Conservation (phyloP, 2,888 invertebrate genomes). For the Congeria kusceri region DNA sequence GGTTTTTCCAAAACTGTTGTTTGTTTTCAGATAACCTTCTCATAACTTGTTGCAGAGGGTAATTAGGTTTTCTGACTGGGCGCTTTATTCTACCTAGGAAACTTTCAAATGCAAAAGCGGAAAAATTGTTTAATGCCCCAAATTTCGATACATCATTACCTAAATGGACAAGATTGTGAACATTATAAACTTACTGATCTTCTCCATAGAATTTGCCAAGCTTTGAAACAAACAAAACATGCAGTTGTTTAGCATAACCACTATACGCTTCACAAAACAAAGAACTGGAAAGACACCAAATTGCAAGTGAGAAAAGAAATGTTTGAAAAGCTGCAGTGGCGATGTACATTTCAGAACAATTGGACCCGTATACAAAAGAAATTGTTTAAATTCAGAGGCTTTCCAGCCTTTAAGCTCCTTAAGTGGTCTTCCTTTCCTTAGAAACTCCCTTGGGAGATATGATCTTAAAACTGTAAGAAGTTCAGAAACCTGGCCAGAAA, state of each 20-base stretch:
- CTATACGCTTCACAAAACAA: constrained; percentile 59
- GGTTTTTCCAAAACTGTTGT: too few relatives aligned
- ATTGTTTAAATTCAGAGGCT: constrained; percentile 76
- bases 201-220: constrained; percentile 78
- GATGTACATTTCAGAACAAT: constrained; percentile 66
- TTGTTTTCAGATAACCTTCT: constrained; percentile 44
- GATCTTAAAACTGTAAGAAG: not conserved
- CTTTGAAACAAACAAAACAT: constrained; percentile 71
- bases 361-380: constrained; percentile 76
- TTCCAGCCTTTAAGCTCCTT: constrained; percentile 74
- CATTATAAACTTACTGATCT: constrained; percentile 80
- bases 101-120: constrained; percentile 83
- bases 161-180: constrained; percentile 83
- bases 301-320: constrained; percentile 62
- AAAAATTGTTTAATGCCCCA: constrained; percentile 79
- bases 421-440: constrained; percentile 71
- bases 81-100: constrained; percentile 71
- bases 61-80: constrained; percentile 35
- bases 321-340: constrained; percentile 32
- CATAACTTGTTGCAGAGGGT: constrained; percentile 41
- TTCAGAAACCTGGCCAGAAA: too few relatives aligned
- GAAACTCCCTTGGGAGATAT: constrained; percentile 70
- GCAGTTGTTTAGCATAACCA: constrained; percentile 65
- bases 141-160: constrained; percentile 79
- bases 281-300: constrained; percentile 66